Conservation (phyloP, 2,888 invertebrate genomes). For the Eumerus sabulonum region DNA sequence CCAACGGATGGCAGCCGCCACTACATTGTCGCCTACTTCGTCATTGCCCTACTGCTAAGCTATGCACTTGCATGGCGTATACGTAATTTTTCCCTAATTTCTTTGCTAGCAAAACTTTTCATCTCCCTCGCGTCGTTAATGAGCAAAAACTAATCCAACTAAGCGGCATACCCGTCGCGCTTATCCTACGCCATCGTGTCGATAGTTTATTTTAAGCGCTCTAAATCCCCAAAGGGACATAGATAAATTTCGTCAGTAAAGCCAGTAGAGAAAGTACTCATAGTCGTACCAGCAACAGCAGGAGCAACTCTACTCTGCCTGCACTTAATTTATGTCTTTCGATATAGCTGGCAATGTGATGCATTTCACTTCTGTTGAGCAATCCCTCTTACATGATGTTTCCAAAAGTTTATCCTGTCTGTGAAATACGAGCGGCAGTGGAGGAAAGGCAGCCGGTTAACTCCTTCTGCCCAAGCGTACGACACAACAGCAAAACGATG, state of each 20-base stretch:
- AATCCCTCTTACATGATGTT: conserved; percentile 66
- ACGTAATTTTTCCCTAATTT: conserved; percentile 54
- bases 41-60: neutral
- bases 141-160: conserved; percentile 76
- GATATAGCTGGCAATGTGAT: conserved; percentile 65
- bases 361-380: conserved; percentile 60
- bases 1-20: no score
- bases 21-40: neutral
- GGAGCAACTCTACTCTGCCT: conserved; percentile 20
- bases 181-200: conserved; percentile 46
- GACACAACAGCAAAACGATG: no score
- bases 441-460: conserved; percentile 1
- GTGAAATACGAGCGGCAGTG: conserved; percentile 18
- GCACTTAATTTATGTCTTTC: conserved; percentile 67
- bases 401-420: conserved; percentile 61
- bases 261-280: neutral
- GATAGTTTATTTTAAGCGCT: conserved; percentile 64
- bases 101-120: conserved; percentile 49
- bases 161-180: conserved; percentile 33
- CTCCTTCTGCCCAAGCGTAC: neutral
- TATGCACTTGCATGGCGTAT: conserved; percentile 23
- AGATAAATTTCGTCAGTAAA: conserved; percentile 14
- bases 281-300: neutral
- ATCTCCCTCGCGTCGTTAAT: conserved; percentile 73
- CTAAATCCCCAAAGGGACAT: conserved; percentile 49